Conservation (phyloP, 2,113 vertebrate genomes). For the Pycnonotus jocosus region DNA sequence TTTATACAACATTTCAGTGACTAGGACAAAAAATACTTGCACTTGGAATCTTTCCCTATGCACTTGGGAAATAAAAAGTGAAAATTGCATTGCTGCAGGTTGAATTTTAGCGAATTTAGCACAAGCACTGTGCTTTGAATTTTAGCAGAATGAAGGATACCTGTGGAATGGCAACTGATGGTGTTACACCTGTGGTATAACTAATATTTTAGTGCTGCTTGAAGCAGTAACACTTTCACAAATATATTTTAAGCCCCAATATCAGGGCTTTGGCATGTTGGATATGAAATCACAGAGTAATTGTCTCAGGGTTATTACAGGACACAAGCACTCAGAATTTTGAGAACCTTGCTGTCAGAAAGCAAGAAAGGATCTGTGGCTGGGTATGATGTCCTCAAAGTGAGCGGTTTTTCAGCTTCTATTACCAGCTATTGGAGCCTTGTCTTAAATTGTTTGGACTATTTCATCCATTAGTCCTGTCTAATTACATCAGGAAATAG, state of each 20-base stretch:
- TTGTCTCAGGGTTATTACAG: not conserved
- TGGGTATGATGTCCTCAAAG: not conserved
- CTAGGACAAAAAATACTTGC: not conserved
- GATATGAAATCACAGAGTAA: not conserved
- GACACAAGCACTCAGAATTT: not conserved
- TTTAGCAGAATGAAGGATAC: not conserved
- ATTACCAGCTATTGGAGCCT: not conserved
- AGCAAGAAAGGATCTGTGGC: not conserved
- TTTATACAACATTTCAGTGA: not conserved
- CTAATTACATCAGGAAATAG: not conserved
- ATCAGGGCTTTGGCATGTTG: not conserved
- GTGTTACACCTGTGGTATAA: not conserved
- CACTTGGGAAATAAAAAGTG: not conserved
- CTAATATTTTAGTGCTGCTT: not conserved
- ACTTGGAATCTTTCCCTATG: not conserved
- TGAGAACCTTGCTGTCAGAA: not conserved
- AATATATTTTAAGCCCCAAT: not conserved
- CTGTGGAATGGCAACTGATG: not conserved
- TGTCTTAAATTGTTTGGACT: not conserved
- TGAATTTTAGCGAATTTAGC: not conserved
- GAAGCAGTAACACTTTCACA: not conserved
- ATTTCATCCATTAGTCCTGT: not conserved
- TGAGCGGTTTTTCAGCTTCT: not conserved
- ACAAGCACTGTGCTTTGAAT: not conserved
- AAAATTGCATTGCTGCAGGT: not conserved